Evolutionary conservation across 1,140 invertebrate species (phyloP), one percentile per base, ranked within the genome.

Genomic region (Eriocheir sinensis): DNA sequence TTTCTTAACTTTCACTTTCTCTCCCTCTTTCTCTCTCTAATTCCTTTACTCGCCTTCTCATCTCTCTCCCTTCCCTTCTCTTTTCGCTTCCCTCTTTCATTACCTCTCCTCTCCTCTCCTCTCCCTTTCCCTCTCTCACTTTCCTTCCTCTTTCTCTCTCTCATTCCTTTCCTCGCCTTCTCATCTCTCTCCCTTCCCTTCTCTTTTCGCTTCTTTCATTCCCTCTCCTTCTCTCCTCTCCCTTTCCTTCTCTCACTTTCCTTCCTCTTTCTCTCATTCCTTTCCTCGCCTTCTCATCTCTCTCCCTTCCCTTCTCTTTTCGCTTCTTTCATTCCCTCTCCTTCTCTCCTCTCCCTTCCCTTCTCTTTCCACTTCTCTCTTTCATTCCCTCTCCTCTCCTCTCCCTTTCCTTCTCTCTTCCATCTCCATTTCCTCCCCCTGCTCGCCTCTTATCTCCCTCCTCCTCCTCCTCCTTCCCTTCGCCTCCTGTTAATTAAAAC

Each of bases 401-500:
- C 38, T 17, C 60, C 85, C 38, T 21, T 32, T 89, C 93, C 6
- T 41, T 41, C 30, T 41, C 17, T 80, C 36, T 38, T 41, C 32
- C 34, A 6, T 38, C n/a, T 40, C 30, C n/a, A n/a, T 34, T 41
- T 34, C 30, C 85, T 79, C 38, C 32, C 83, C 27, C 44, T 21
- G 12, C 85, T 21, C 44, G n/a, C 40, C 40, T 48, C 40, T 30
- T 40, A 30, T 41, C 9, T 53, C 27, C 36, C 34, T 44, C 34
- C 36, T 40, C 0, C 36, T 2, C 41, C 9, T 72, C 89, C 89
- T 90, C 21, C 60, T n/a, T 34, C 93, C 44, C 48, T 32, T 48
- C 0, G 6, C 36, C 30, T 40, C 30, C 34, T 88, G 86, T 94
- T 94, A 94, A 94, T 94, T 94, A 94, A 94, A 94, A 94, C 93